Base-by-base conservation (phyloP, 1,140 invertebrate genomes). In the Andricus grossulariae region DNA sequence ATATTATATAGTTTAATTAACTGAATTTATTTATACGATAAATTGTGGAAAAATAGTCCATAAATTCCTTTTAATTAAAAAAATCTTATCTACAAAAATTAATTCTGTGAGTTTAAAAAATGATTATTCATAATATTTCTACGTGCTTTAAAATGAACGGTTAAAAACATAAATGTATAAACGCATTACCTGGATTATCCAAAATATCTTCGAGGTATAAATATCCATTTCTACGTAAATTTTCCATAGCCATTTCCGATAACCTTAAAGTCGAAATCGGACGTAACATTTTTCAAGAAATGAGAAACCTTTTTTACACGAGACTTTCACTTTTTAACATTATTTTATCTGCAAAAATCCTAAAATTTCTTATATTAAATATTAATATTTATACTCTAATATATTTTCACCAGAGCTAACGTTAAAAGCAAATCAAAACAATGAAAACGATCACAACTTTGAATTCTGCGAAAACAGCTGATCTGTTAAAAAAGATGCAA, bases 161-260 rank as follows among this genome's bases (percentile, higher is more conserved):
- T 72, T 5, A 72, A 71, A 73, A 7, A n/a, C 50, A 49, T 50
- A 55, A 52, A 45, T 16, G 45, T 66, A 3, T 57, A 18, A 32
- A 66, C 13, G 12, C 11, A 13, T 77, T 80, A 87, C 84, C 82
- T 75, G 45, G 39, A 73, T 71, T 74, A 32, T 79, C 77, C 39
- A 72, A 25, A 19, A 87, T 72, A 60, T 86, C 85, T 72, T 87
- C 83, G 0, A 86, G 76, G 72, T 80, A 86, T 25, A 51, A 25
- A 72, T 75, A 83, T 55, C 83, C 84, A 70, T 82, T 76, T 74
- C 84, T 82, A 0, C 66, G 19, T 18, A 87, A 75, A 57, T 85
- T 54, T 11, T 49, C 50, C 11, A 83, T 75, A 21, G 52, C 72
- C 25, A 32, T 15, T 21, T 71, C 74, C 6, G 81, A 66, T 19